A percentile compares a stretch with the other conserved stretches of the same genome.
Conservation (phyloP, 2,113 vertebrate species). For the Mesoclemmys tuberculata region DNA sequence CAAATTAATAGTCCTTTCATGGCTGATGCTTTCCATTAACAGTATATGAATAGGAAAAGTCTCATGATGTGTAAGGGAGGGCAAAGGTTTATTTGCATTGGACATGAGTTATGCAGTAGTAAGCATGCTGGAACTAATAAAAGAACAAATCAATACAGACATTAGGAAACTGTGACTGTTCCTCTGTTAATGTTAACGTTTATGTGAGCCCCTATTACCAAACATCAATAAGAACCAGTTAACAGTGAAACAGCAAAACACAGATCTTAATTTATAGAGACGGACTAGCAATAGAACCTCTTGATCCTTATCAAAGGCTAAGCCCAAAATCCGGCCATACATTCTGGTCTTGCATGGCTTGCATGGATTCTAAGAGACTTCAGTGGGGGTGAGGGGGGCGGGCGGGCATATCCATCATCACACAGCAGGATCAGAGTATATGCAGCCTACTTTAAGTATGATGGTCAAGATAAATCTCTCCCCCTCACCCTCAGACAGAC, state of each 20-base stretch:
- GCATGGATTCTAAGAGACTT: background rate
- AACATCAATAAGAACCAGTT: background rate
- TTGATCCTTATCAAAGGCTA: background rate
- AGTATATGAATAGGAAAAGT: background rate
- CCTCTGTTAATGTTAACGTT: background rate
- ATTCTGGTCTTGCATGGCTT: background rate
- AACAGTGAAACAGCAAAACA: background rate
- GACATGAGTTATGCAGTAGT: background rate
- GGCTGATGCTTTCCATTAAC: slow-evolving; percentile 18
- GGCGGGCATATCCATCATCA: background rate
- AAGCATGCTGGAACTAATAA: background rate
- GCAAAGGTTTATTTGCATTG: background rate
- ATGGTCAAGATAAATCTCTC: background rate
- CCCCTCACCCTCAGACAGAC: background rate
- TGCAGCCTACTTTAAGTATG: background rate
- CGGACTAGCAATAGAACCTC: background rate
- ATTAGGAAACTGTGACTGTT: background rate
- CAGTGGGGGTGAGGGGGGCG: background rate
- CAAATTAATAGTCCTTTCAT: background rate
- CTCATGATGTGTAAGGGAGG: background rate
- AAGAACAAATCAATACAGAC: background rate
- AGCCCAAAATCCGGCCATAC: background rate
- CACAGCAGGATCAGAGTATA: fast-evolving
- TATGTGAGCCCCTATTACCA: background rate
- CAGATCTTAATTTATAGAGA: background rate